A percentile compares a stretch with the other conserved stretches of the same genome.
Evolutionary conservation across 2,113 vertebrate genomes (phyloP).

Genomic region (Monopterus albus): DNA sequence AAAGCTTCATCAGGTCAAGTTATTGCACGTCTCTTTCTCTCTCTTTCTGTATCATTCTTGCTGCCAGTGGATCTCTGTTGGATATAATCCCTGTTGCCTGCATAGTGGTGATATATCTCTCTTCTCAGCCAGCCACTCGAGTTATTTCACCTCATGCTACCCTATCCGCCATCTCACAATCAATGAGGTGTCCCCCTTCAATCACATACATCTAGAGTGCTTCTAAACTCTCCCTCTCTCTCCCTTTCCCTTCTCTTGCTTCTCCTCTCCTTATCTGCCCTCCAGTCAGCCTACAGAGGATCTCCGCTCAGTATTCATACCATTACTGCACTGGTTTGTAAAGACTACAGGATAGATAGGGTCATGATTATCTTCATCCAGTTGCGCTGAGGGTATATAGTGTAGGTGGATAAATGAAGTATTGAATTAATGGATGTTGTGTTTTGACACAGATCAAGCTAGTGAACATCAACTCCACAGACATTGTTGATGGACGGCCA

Average conservation of each 20-base stretch:
- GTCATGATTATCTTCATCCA: slow-evolving; percentile 36
- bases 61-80: slow-evolving; percentile 52
- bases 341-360: slow-evolving; percentile 14
- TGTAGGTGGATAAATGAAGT: no score
- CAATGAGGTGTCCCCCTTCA: slow-evolving; percentile 59
- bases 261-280: slow-evolving; percentile 45
- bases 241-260: not conserved
- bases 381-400: not conserved
- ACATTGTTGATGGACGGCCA: slow-evolving; percentile 95
- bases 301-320: slow-evolving; percentile 93
- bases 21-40: slow-evolving; percentile 45
- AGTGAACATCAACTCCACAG: slow-evolving; percentile 98
- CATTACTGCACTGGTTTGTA: slow-evolving; percentile 28
- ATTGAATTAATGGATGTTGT: slow-evolving; percentile 24
- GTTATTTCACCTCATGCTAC: slow-evolving; percentile 58
- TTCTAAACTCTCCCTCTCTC: slow-evolving; percentile 42
- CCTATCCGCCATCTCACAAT: slow-evolving; percentile 54
- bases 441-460: slow-evolving; percentile 90
- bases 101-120: slow-evolving; percentile 62
- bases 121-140: slow-evolving; percentile 56
- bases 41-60: slow-evolving; percentile 1
- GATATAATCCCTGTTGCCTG: slow-evolving; percentile 72
- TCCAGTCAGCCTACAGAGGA: slow-evolving; percentile 96
- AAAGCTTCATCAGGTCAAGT: slow-evolving; percentile 55
- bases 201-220: slow-evolving; percentile 52